Conservation (phyloP, 2,797 vertebrate species). For the Darevskia nairensis region DNA sequence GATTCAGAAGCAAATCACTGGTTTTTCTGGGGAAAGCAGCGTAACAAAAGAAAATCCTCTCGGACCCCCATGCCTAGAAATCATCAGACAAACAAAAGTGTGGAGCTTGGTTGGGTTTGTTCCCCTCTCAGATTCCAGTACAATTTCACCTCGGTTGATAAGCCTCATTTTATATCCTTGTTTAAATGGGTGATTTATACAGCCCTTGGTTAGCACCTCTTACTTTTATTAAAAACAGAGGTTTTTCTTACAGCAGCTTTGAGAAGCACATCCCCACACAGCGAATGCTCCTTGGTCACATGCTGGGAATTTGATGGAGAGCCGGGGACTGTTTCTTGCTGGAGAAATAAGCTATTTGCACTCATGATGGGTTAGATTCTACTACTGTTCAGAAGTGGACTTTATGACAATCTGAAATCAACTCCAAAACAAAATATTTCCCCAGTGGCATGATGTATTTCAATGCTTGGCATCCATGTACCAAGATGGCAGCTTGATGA, state of each 20-base stretch:
- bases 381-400: neutral
- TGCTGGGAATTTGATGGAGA: constrained; percentile 28
- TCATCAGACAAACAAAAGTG: too few relatives aligned
- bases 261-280: constrained; percentile 4
- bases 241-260: constrained; percentile 20
- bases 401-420: constrained; percentile 23
- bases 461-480: neutral
- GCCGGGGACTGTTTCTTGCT: neutral
- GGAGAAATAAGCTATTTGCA: constrained; percentile 30
- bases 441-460: constrained; percentile 17
- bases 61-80: too few relatives aligned
- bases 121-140: neutral
- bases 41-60: too few relatives aligned
- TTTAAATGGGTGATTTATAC: neutral
- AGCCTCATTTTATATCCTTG: neutral
- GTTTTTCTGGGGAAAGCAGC: too few relatives aligned
- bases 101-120: neutral
- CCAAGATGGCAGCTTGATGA: constrained; percentile 26
- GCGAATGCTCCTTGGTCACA: constrained; percentile 12
- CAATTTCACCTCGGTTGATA: neutral
- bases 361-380: constrained; percentile 14
- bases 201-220: constrained; percentile 5
- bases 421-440: constrained; percentile 28
- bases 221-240: constrained; percentile 10
- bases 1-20: too few relatives aligned